These are phyloP conservation scores for Tenrec ecaudatus DNA, from an alignment of 2,113 vertebrate species.

Conservation along the genomic window DNA sequence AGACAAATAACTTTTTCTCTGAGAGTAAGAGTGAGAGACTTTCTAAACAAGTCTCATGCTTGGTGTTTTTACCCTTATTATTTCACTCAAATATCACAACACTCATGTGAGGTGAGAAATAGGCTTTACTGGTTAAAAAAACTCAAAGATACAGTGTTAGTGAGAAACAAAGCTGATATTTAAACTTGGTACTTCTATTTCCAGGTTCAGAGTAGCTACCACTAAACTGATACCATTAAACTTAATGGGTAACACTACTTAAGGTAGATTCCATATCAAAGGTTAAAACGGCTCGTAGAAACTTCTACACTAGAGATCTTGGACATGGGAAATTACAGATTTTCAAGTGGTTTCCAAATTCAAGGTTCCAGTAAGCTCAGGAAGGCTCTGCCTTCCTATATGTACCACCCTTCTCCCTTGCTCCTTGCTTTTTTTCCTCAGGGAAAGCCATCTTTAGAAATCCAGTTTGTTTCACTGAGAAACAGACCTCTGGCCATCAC, in stretches of 20 bases:
- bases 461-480: not conserved
- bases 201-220: not conserved
- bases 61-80: not conserved
- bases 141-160: too few relatives aligned
- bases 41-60: not conserved
- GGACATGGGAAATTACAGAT: conserved; percentile 43
- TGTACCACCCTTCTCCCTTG: not conserved
- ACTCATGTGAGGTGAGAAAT: not conserved
- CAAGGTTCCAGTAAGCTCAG: not conserved
- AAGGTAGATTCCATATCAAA: conserved; percentile 21
- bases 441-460: conserved; percentile 51
- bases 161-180: too few relatives aligned
- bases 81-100: conserved; percentile 21
- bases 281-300: conserved; percentile 4
- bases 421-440: conserved; percentile 9
- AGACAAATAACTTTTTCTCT: not conserved
- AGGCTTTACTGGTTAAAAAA: too few relatives aligned
- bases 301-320: conserved; percentile 33
- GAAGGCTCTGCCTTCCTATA: not conserved
- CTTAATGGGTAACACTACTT: not conserved
- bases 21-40: not conserved
- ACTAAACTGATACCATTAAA: conserved; percentile 21
- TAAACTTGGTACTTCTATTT: not conserved
- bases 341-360: conserved; percentile 9
- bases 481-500: conserved; percentile 52